phyloP scores from a whole-genome alignment of 2,888 invertebrate genomes.

The Embidobia sp. region DNA sequence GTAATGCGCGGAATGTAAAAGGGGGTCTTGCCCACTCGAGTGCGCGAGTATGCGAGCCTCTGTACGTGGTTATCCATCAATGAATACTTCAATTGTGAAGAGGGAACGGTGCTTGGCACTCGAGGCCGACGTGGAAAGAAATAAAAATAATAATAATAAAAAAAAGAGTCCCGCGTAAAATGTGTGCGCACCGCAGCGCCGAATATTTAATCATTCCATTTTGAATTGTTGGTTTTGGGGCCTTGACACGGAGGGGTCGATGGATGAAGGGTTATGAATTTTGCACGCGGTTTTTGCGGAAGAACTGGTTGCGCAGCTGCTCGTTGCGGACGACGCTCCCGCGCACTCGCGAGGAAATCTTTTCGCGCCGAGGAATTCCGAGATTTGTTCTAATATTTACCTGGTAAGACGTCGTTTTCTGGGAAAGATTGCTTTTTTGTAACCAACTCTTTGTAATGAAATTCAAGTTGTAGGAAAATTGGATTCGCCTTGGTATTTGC shows the following conservation, averaged over 20 bases:
- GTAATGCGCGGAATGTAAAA: conserved; percentile 66
- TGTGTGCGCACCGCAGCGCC: conserved; percentile 18
- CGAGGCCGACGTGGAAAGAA: conserved; percentile 23
- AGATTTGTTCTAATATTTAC: no score
- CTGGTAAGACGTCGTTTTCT: no score
- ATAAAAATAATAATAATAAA: not conserved
- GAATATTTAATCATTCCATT: conserved; percentile 40
- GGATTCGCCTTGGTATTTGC: no score
- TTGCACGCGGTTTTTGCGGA: no score
- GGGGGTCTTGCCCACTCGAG: conserved; percentile 53
- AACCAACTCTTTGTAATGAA: no score
- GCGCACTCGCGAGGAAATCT: no score
- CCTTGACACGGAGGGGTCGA: not conserved
- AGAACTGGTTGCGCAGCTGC: no score
- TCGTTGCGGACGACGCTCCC: no score
- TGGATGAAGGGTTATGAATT: conserved; percentile 7
- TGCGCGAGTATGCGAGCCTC: conserved; percentile 42
- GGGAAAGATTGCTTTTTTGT: no score
- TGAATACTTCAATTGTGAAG: conserved; percentile 62
- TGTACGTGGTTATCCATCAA: conserved; percentile 65
- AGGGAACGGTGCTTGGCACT: conserved; percentile 56
- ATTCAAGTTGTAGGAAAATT: no score
- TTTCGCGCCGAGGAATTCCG: no score
- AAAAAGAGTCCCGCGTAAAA: not conserved
- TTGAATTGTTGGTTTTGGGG: conserved; percentile 22